A percentile compares a stretch with the other conserved stretches of the same genome.
These are phyloP conservation scores for Andrena praecox DNA, from an alignment of 2,888 invertebrate genomes.

Conservation along the genomic window DNA sequence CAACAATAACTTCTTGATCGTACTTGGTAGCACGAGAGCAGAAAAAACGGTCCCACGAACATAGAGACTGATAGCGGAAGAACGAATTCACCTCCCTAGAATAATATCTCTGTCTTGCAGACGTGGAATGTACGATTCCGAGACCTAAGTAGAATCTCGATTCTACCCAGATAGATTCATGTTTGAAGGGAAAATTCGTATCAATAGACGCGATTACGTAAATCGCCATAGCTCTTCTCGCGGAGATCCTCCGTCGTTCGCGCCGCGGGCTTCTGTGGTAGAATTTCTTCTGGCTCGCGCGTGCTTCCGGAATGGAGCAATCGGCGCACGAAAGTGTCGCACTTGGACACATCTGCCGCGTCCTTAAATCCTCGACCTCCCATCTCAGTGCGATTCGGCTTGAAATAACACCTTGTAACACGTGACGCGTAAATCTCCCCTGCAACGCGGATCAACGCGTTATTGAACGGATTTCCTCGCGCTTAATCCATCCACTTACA, in stretches of 20 bases:
- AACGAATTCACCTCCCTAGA: too few species aligned
- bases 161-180: too few species aligned
- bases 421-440: constrained; percentile 39
- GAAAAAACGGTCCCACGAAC: too few species aligned
- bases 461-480: constrained; percentile 26
- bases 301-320: constrained; percentile 26
- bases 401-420: constrained; percentile 26
- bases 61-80: too few species aligned
- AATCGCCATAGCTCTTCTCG: background rate
- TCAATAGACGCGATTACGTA: background rate
- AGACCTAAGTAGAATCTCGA: too few species aligned
- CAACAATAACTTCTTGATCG: too few species aligned
- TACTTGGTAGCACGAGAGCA: too few species aligned
- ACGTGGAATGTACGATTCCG: too few species aligned
- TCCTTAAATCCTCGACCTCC: constrained; percentile 42
- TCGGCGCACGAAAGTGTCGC: constrained; percentile 31
- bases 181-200: background rate
- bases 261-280: too few species aligned
- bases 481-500: constrained; percentile 14
- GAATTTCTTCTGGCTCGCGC: constrained; percentile 23
- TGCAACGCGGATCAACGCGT: constrained; percentile 29
- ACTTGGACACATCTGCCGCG: constrained; percentile 46
- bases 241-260: background rate
- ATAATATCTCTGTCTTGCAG: too few species aligned
- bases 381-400: background rate